Conservation (phyloP, 2,797 vertebrate genomes). For the Pangasius krempfi region DNA sequence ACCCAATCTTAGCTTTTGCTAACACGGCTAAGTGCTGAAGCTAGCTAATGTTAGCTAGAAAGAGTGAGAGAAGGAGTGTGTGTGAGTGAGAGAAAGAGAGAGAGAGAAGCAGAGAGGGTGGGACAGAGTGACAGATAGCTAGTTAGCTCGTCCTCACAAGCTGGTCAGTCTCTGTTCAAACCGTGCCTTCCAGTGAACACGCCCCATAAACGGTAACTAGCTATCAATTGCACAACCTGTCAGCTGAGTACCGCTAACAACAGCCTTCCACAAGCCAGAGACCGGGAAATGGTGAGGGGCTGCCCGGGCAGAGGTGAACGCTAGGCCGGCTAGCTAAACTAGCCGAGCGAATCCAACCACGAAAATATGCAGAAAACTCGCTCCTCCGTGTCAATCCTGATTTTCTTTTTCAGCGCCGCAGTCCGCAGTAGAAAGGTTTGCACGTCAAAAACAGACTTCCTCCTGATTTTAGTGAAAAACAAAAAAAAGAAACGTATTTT, state of each 20-base stretch:
- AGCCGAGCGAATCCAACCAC: slow-evolving; percentile 43
- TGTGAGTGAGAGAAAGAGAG: background rate
- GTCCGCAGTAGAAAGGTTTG: slow-evolving; percentile 24
- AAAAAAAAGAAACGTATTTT: slow-evolving; percentile 30
- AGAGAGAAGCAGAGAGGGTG: slow-evolving; percentile 25
- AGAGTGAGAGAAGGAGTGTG: background rate
- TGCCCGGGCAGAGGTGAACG: slow-evolving; percentile 27
- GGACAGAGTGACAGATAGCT: slow-evolving; percentile 33
- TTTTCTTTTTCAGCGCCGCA: slow-evolving; percentile 33
- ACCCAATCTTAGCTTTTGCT: slow-evolving; percentile 9
- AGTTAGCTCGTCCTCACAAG: slow-evolving; percentile 35
- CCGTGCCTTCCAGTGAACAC: slow-evolving; percentile 17
- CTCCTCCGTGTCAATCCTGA: slow-evolving; percentile 7
- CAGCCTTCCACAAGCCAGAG: background rate
- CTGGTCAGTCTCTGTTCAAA: slow-evolving; percentile 10
- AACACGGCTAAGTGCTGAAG: slow-evolving; percentile 18
- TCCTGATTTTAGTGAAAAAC: slow-evolving; percentile 16
- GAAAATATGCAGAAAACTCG: slow-evolving; percentile 34
- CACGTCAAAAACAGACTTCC: slow-evolving; percentile 30
- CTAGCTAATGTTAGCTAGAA: slow-evolving; percentile 33
- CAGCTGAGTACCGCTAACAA: background rate
- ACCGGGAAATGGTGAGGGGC: slow-evolving; percentile 6
- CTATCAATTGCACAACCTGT: slow-evolving; percentile 6
- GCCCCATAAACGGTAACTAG: slow-evolving; percentile 56
- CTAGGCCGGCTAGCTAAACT: slow-evolving; percentile 35